phyloP scores from a whole-genome alignment of 1,140 invertebrate genomes.

The Drosophila leontia region DNA sequence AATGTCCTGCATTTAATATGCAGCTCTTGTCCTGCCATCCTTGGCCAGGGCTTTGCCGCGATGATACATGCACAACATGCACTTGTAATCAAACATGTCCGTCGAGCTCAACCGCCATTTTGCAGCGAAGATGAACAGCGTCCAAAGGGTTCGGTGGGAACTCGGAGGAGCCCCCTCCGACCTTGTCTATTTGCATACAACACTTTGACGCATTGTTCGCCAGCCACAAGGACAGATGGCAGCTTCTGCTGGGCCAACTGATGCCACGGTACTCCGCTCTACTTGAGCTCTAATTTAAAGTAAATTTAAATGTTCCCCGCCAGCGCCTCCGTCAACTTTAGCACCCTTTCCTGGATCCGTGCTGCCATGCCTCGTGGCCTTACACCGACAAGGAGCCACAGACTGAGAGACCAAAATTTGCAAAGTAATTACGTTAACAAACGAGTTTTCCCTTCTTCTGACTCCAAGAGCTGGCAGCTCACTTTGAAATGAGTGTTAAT shows the following conservation, averaged over 20 bases:
- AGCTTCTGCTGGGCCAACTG: constrained; percentile 5
- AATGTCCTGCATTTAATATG: constrained; percentile 19
- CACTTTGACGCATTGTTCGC: constrained; percentile 18
- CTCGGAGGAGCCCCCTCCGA: background rate
- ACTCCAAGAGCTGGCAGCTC: background rate
- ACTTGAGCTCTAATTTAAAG: constrained; percentile 20
- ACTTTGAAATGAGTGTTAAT: constrained; percentile 11
- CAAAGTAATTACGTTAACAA: constrained; percentile 17
- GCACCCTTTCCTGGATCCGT: background rate
- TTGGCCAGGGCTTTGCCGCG: constrained; percentile 11
- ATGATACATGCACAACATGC: constrained; percentile 24
- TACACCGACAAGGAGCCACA: constrained; percentile 4
- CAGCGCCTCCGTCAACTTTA: background rate
- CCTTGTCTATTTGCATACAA: constrained; percentile 13
- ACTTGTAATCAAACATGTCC: constrained; percentile 24
- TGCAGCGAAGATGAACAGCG: constrained; percentile 10
- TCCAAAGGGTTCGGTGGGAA: background rate
- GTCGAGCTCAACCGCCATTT: constrained; percentile 12
- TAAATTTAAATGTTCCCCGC: constrained; percentile 7
- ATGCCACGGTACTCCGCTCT: background rate
- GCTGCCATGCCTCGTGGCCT: background rate
- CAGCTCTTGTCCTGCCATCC: constrained; percentile 15
- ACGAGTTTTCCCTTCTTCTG: background rate
- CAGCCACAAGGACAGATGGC: constrained; percentile 7
- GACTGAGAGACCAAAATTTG: constrained; percentile 10